Base-by-base conservation (phyloP, 1,140 invertebrate species). In the Caenorhabditis tropicalis region DNA sequence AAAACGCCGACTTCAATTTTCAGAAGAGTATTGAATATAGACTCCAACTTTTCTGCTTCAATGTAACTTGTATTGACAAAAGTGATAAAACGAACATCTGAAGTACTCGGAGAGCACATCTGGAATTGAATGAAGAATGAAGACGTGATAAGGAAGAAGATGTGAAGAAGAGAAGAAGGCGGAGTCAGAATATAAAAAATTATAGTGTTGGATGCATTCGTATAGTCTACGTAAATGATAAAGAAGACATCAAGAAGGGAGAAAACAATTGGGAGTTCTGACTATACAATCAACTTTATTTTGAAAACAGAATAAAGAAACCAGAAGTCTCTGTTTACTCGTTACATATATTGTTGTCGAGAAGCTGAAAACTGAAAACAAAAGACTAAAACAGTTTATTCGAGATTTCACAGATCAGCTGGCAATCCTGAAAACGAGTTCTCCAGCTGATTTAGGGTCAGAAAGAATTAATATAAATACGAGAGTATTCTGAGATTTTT, bases 41-140 rank as follows among this genome's bases (percentile, higher is more conserved):
- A 3, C 24, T 43, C 65, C 33, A 39, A 12, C 9, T 43, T 43
- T 21, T 74, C 65, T 12, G 65, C 65, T 43, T 74, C 19, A 46
- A 74, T 74, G n/a, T 74, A 74, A 12, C 19, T 74, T 7, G 65
- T 74, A 12, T 74, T 74, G n/a, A 74, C 65, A 43, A 74, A 74
- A 19, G 65, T 74, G 65, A 74, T 74, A 5, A 74, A 74, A 43
- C 65, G 65, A 10, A 74, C 65, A 24, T 74, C 36, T 6, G 65
- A 21, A 1, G 65, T 74, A 15, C 65, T 74, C n/a, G 65, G 65
- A 7, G 65, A 74, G 36, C 65, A 74, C 65, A 74, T 74, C 6
- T 56, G 21, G 27, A 27, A 16, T 10, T 65, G 19, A 27, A 2
- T 33, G 2, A 36, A 19, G 48, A 36, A 33, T 65, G 31, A 60